A percentile compares a stretch with the other conserved stretches of the same genome.
These are phyloP conservation scores for Pantherophis guttatus DNA, from an alignment of 2,113 vertebrate genomes.

Conservation along the genomic window DNA sequence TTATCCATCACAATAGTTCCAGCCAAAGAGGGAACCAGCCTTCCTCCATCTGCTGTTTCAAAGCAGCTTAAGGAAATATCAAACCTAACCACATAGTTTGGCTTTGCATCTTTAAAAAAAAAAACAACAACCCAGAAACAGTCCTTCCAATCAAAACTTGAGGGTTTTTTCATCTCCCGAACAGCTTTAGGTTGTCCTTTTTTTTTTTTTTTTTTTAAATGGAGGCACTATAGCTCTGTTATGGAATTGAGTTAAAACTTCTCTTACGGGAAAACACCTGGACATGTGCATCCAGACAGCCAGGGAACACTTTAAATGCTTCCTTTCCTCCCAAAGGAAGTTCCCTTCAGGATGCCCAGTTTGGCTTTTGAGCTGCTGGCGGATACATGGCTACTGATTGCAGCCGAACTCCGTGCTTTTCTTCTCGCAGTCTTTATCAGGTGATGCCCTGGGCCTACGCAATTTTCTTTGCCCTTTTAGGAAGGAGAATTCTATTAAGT, in stretches of 20 bases:
- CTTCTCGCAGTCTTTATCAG: background rate
- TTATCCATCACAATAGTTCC: background rate
- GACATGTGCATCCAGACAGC: background rate
- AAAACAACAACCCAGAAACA: background rate
- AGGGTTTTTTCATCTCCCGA: background rate
- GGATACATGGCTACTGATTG: background rate
- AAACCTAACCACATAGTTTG: background rate
- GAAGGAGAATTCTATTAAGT: background rate
- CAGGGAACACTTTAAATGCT: background rate
- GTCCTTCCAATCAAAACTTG: background rate
- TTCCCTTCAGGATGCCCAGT: background rate
- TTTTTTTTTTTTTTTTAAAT: background rate
- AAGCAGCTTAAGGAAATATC: background rate
- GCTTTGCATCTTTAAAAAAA: background rate
- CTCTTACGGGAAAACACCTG: background rate
- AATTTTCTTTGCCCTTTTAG: background rate
- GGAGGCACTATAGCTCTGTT: fast-evolving
- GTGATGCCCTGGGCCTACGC: background rate
- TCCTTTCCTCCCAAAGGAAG: background rate
- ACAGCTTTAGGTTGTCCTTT: background rate
- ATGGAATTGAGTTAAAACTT: background rate
- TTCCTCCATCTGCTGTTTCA: background rate
- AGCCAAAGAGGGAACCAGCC: background rate
- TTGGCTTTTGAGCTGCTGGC: background rate
- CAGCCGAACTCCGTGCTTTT: background rate